These are phyloP conservation scores for Poeciliopsis turrubarensis DNA, from an alignment of 2,113 vertebrate genomes.

Conservation along the genomic window DNA sequence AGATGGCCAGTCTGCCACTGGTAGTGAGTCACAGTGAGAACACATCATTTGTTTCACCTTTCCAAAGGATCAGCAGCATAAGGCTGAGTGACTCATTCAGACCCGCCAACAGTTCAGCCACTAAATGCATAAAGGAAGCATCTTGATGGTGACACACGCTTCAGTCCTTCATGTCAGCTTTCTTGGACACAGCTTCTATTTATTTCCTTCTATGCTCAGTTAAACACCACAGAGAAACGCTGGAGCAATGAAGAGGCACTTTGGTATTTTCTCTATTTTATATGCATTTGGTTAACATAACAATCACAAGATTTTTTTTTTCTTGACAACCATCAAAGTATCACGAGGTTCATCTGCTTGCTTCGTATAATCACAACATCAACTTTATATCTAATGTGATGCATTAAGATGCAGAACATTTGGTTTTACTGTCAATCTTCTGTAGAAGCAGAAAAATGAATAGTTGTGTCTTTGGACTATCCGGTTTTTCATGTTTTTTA, in stretches of 20 bases:
- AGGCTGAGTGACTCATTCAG: slow-evolving; percentile 9
- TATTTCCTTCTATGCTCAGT: background rate
- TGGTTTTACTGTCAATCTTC: background rate
- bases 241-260: too few relatives aligned
- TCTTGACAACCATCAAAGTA: background rate
- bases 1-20: slow-evolving; percentile 43
- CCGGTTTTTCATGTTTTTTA: too few relatives aligned
- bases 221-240: too few relatives aligned
- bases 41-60: slow-evolving; percentile 14
- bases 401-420: background rate
- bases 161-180: background rate
- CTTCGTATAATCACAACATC: background rate
- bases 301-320: background rate
- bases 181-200: background rate
- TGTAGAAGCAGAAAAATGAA: background rate
- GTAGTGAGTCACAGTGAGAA: slow-evolving; percentile 21
- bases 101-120: background rate
- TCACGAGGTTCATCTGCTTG: background rate
- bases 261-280: too few relatives aligned
- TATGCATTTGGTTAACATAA: background rate
- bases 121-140: background rate
- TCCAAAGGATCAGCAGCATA: background rate
- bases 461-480: background rate
- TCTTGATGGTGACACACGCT: background rate
- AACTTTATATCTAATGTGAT: background rate